Conservation (phyloP, 2,888 invertebrate species). For the Oscheius sp. region DNA sequence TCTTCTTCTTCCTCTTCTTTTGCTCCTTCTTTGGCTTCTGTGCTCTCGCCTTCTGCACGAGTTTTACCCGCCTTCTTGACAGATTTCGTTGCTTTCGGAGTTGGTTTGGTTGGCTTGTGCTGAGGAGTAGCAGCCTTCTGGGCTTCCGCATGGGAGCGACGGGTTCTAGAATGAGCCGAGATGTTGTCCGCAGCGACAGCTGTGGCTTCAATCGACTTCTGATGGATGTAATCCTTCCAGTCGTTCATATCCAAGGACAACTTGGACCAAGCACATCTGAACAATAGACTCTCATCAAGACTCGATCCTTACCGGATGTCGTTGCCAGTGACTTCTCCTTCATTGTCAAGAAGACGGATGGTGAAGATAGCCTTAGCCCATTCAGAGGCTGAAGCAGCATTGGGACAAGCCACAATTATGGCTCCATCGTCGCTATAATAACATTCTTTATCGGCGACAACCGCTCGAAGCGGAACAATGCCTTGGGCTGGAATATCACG, state of each 20-base stretch:
- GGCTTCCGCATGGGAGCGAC: constrained; percentile 27
- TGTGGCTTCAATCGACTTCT: constrained; percentile 38
- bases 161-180: constrained; percentile 1
- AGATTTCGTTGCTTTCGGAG: not conserved
- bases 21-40: constrained; percentile 18
- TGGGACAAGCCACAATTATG: constrained; percentile 41
- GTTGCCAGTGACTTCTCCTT: constrained; percentile 16
- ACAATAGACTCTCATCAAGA: constrained; percentile 14
- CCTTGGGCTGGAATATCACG: constrained; percentile 61
- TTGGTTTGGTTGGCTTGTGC: not conserved
- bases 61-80: not conserved
- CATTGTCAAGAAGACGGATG: not conserved
- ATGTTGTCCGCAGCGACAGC: constrained; percentile 29
- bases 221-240: constrained; percentile 51
- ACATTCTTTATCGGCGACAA: constrained; percentile 32
- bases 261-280: constrained; percentile 39
- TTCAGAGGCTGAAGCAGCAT: constrained; percentile 45
- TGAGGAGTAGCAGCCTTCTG: not conserved
- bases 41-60: not conserved
- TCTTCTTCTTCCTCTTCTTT: not conserved
- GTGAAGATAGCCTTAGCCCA: constrained; percentile 25
- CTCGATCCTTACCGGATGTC: not conserved
- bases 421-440: constrained; percentile 8
- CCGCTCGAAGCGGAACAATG: constrained; percentile 58
- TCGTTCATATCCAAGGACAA: constrained; percentile 46